Evolutionary conservation across 2,888 invertebrate species (phyloP).

Genomic region (Hydriomena furcata): DNA sequence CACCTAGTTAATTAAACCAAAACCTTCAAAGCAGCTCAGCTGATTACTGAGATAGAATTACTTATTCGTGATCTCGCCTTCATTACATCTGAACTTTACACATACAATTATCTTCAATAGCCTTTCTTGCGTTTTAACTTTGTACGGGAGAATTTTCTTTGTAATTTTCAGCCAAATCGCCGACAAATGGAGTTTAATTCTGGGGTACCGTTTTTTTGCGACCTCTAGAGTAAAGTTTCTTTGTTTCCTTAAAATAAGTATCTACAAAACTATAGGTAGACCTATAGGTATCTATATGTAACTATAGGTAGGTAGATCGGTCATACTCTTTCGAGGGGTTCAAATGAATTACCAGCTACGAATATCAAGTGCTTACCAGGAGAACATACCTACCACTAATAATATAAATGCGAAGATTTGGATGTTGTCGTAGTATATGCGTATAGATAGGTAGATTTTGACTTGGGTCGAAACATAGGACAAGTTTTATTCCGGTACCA

Average conservation of each 20-base stretch:
- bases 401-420: too few species aligned
- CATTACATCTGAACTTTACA: slow-evolving; percentile 37
- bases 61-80: slow-evolving; percentile 28
- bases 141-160: slow-evolving; percentile 23
- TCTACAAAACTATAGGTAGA: too few species aligned
- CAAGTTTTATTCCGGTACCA: too few species aligned
- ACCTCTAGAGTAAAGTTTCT: not conserved
- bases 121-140: slow-evolving; percentile 20
- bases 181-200: slow-evolving; percentile 32
- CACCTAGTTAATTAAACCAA: slow-evolving; percentile 23
- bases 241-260: slow-evolving; percentile 2
- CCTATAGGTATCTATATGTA: too few species aligned
- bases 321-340: too few species aligned
- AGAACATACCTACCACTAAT: too few species aligned
- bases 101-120: slow-evolving; percentile 35
- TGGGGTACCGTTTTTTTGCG: slow-evolving; percentile 5
- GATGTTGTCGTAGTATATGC: too few species aligned
- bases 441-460: too few species aligned
- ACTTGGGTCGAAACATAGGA: too few species aligned
- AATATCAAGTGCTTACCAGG: too few species aligned
- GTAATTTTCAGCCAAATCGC: slow-evolving; percentile 30
- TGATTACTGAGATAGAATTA: slow-evolving; percentile 32
- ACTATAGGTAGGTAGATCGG: too few species aligned
- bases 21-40: slow-evolving; percentile 10
- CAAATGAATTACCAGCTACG: too few species aligned